Evolutionary conservation across 2,888 invertebrate genomes (phyloP), one percentile per base, ranked within the genome.

Genomic region (Drosophila hawaiiensis): DNA sequence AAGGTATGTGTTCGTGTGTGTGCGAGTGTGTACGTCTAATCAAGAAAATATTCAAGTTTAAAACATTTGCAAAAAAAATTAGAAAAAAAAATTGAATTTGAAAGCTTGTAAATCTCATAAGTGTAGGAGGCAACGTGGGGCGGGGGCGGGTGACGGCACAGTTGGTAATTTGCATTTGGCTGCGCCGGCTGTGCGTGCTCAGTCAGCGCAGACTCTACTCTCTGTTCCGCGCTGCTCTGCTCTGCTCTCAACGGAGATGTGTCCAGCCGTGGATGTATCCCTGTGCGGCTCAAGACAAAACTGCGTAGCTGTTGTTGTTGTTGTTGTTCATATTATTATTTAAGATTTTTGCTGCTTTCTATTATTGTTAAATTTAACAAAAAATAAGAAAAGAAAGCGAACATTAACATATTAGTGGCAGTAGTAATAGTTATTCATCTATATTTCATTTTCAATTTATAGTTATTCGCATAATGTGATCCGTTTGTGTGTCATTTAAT

Each of bases 211-310:
- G 69, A 76, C 80, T 63, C 81, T 68, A 53, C 58, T 19, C 70
- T 61, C 41, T 19, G 10, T 22, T 47, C 47, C 10, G 39, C 19
- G 37, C 41, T 9, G 41, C 22, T 47, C 47, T 39, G 39, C 19
- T 52, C 53, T 35, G 33, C 74, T 74, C 58, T 74, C 60, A 39
- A 28, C 60, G 52, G 65, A 68, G 71, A 71, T 60, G 52, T 76
- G 85, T 85, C 84, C 80, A 73, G 81, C 75, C 75, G 87, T 77
- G 84, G 84, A 86, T 79, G 89, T 86, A 82, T 73, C 84, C 76
- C 75, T 75, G 56, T 77, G 83, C 72, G 73, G 55, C 43, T 49
- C 52, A 61, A 77, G 68, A 53, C 53, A 64, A 63, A 71, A 64
- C 52, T 56, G 58, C 41, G 55, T 49, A 59, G 39, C 62, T 35